Evolutionary conservation across 2,113 vertebrate genomes (phyloP).

Genomic region (Mohoua ochrocephala): DNA sequence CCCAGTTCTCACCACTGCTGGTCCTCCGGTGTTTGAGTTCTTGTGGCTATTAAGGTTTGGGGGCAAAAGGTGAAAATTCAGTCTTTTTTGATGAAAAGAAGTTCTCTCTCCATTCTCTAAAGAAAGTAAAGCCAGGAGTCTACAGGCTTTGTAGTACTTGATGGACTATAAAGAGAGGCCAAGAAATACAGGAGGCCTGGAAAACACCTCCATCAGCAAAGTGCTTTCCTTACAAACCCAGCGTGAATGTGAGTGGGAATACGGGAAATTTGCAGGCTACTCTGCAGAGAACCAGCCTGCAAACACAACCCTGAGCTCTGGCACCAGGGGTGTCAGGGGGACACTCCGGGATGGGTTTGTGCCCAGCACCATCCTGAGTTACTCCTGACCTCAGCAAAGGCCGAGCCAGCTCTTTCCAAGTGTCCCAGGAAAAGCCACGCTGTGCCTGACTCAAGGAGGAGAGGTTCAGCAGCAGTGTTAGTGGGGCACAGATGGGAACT

Average conservation of each 20-base stretch:
- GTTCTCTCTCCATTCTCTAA: neutral
- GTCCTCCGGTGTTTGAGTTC: neutral
- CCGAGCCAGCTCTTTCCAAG: neutral
- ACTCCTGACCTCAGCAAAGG: neutral
- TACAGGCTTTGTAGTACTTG: neutral
- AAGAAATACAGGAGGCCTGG: neutral
- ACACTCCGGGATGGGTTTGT: neutral
- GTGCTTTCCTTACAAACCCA: neutral
- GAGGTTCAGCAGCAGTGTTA: neutral
- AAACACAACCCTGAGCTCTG: neutral
- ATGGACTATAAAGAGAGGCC: neutral
- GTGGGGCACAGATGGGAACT: neutral
- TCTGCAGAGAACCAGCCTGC: neutral
- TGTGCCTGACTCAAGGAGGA: neutral
- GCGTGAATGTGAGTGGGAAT: fast-evolving
- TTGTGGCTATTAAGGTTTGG: neutral
- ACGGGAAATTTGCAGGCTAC: neutral
- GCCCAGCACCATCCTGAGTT: neutral
- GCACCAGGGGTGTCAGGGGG: neutral
- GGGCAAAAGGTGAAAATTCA: neutral
- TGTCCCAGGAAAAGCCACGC: neutral
- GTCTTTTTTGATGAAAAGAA: neutral
- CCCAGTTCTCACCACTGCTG: neutral
- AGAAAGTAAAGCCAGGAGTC: neutral
- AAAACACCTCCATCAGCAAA: neutral